These are phyloP conservation scores for Danio albolineatus DNA, from an alignment of 2,797 vertebrate genomes.

Conservation along the genomic window DNA sequence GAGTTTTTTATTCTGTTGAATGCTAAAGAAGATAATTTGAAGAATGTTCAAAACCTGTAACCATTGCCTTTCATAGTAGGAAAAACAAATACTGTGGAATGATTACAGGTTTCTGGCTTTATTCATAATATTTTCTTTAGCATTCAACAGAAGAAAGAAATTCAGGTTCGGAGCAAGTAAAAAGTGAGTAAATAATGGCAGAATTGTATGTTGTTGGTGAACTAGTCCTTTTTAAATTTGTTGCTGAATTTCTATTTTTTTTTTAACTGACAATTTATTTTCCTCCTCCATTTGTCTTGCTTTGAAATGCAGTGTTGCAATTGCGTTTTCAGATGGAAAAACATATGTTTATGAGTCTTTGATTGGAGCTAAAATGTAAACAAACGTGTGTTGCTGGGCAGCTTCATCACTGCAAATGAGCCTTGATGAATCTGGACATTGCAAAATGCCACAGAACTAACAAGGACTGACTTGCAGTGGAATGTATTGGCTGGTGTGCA, in stretches of 20 bases:
- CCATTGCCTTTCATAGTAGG: too few relatives aligned
- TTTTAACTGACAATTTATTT: background rate
- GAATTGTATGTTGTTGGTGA: too few relatives aligned
- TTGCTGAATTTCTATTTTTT: background rate
- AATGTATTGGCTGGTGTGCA: background rate
- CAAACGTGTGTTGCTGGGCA: slow-evolving; percentile 3
- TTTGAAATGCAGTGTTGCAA: background rate
- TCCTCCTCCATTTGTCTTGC: background rate
- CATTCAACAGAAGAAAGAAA: too few relatives aligned
- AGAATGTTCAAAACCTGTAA: too few relatives aligned
- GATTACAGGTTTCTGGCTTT: too few relatives aligned
- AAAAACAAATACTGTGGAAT: too few relatives aligned
- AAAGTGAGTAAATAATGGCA: too few relatives aligned
- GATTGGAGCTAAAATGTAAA: slow-evolving; percentile 38
- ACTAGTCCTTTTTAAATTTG: too few relatives aligned
- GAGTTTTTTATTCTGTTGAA: too few relatives aligned
- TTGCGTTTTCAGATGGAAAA: slow-evolving; percentile 29
- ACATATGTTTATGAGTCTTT: slow-evolving; percentile 29
- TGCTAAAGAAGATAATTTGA: too few relatives aligned
- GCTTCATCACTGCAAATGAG: slow-evolving; percentile 24
- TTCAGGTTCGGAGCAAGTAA: too few relatives aligned
- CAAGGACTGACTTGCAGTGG: background rate
- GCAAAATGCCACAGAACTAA: slow-evolving; percentile 17
- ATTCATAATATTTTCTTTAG: too few relatives aligned
- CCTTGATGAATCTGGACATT: slow-evolving; percentile 30